Evolutionary conservation across 2,797 vertebrate species (phyloP).

Genomic region (Scolopax bukidnonensis): DNA sequence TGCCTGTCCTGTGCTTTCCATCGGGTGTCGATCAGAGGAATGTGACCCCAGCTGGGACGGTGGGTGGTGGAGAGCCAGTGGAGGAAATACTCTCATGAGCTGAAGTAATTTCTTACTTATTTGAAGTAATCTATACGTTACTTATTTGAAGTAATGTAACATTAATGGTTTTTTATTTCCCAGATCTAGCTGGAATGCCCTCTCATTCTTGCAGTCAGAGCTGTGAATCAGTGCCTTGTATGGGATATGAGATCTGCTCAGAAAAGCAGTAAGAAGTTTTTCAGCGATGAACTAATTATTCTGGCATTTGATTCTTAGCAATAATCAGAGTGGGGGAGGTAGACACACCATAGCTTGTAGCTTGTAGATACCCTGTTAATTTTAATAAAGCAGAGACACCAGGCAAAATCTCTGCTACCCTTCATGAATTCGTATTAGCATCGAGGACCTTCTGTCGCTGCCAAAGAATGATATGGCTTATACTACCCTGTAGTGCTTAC

Average conservation of each 20-base stretch:
- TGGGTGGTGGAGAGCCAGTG: not conserved
- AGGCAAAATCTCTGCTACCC: not conserved
- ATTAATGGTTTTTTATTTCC: not conserved
- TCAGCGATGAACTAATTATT: slow-evolving; percentile 10
- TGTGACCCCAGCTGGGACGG: not conserved
- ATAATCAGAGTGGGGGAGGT: not conserved
- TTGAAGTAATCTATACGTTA: not conserved
- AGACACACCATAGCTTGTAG: not conserved
- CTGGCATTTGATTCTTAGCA: not conserved
- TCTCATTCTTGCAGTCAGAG: not conserved
- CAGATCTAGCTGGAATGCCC: not conserved
- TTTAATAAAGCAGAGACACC: not conserved
- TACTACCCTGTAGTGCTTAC: not conserved
- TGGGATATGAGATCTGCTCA: not conserved
- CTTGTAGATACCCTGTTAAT: not conserved
- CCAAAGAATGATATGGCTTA: not conserved
- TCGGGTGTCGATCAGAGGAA: not conserved
- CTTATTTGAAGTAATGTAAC: not conserved
- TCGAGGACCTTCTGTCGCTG: not conserved
- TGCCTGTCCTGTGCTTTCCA: not conserved
- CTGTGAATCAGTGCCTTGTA: not conserved
- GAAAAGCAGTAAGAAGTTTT: not conserved
- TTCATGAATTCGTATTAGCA: not conserved
- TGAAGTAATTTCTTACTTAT: not conserved
- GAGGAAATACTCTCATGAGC: not conserved